Evolutionary conservation across 2,797 vertebrate species (phyloP).

Genomic region (Huso huso): DNA sequence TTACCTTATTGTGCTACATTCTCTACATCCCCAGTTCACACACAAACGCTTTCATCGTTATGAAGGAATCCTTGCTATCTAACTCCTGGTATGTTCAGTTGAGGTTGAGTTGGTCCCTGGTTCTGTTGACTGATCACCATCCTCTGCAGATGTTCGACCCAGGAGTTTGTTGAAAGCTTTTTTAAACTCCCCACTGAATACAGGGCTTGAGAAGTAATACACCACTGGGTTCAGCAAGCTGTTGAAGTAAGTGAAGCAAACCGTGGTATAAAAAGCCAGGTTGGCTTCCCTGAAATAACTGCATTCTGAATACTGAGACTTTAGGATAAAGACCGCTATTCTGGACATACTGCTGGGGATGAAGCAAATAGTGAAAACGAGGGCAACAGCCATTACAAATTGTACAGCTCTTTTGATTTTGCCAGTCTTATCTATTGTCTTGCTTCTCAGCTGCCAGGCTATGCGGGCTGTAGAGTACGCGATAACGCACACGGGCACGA

Average conservation of each 20-base stretch:
- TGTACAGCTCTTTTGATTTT: constrained; percentile 62
- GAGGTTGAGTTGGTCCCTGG: too few species aligned
- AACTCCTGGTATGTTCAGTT: neutral
- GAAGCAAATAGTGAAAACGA: constrained; percentile 62
- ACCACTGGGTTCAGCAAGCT: constrained; percentile 67
- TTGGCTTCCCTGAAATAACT: constrained; percentile 47
- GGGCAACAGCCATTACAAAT: constrained; percentile 56
- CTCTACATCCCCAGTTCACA: neutral
- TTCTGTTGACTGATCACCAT: neutral
- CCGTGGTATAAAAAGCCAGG: constrained; percentile 58
- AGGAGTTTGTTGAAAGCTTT: constrained; percentile 46
- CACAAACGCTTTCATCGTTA: neutral
- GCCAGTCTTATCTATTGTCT: constrained; percentile 53
- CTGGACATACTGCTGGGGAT: constrained; percentile 62
- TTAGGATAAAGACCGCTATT: constrained; percentile 56
- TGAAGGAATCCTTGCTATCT: neutral
- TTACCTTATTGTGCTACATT: neutral
- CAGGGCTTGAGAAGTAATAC: constrained; percentile 66
- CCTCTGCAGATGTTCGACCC: constrained; percentile 21
- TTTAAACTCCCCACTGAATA: constrained; percentile 48
- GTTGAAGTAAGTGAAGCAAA: constrained; percentile 70
- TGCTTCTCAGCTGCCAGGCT: constrained; percentile 53
- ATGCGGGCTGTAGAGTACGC: constrained; percentile 60
- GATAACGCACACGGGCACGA: constrained; percentile 49
- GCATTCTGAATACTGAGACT: constrained; percentile 54